Percentiles rank a stretch among this genome's conserved stretches.
phyloP scores from a whole-genome alignment of 2,888 invertebrate species.

The Blera fallax region DNA sequence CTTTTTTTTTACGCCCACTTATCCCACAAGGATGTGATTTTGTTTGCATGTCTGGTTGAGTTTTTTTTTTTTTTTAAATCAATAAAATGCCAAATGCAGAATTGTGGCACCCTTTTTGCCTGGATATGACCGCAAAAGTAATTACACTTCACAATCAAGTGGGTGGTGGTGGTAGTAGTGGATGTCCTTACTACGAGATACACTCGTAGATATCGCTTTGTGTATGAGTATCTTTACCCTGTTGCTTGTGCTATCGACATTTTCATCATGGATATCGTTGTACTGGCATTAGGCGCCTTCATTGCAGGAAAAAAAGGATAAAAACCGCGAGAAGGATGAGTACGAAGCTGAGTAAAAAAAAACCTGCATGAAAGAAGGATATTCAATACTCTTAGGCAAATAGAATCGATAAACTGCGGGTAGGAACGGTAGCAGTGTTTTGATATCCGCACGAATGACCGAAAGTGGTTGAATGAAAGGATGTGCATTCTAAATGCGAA shows the following conservation, averaged over 20 bases:
- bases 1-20: background rate
- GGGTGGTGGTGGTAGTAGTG: too few species aligned
- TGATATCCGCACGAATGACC: constrained; percentile 12
- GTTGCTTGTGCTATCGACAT: constrained; percentile 15
- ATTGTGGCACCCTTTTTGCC: background rate
- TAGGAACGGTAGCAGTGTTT: background rate
- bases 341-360: background rate
- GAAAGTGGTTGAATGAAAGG: constrained; percentile 51
- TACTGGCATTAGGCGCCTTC: background rate
- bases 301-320: background rate
- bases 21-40: constrained; percentile 1
- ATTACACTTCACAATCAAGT: constrained; percentile 21
- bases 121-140: constrained; percentile 25
- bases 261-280: constrained; percentile 7
- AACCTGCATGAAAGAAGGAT: background rate
- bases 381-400: background rate
- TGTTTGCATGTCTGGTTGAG: constrained; percentile 16
- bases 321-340: background rate
- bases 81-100: constrained; percentile 27
- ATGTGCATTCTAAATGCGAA: constrained; percentile 44
- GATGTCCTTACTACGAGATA: background rate
- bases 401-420: constrained; percentile 45
- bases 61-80: background rate
- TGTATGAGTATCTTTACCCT: constrained; percentile 26
- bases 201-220: background rate